phyloP scores from a whole-genome alignment of 2,113 vertebrate genomes.

The Chlamydotis undulata region DNA sequence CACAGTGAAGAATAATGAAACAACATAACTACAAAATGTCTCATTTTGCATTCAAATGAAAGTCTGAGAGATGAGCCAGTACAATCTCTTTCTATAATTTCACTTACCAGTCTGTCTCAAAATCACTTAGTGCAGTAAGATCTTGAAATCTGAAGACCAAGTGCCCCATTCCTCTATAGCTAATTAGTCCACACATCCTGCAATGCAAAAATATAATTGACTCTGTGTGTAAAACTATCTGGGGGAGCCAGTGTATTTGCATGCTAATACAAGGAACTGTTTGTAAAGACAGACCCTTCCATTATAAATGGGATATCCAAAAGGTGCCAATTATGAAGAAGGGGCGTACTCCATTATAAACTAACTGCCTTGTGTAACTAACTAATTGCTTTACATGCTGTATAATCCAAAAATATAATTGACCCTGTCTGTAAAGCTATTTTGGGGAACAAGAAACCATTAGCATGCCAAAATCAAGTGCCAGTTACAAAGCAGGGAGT shows the following conservation, averaged over 20 bases:
- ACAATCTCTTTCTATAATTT: neutral
- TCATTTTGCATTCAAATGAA: neutral
- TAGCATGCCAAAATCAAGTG: conserved; percentile 45
- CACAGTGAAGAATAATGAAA: neutral
- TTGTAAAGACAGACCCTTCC: conserved; percentile 33
- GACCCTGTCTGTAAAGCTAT: conserved; percentile 55
- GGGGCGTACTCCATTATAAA: conserved; percentile 28
- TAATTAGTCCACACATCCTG: conserved; percentile 16
- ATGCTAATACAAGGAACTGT: conserved; percentile 20
- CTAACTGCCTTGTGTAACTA: conserved; percentile 42
- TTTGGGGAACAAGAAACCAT: conserved; percentile 55
- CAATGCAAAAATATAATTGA: conserved; percentile 42
- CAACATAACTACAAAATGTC: neutral
- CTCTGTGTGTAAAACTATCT: conserved; percentile 47
- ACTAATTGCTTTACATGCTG: conserved; percentile 22
- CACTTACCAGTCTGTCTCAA: neutral
- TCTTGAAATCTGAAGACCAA: conserved; percentile 49
- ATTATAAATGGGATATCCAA: conserved; percentile 41
- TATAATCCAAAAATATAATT: conserved; percentile 49
- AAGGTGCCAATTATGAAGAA: conserved; percentile 46
- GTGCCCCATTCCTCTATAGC: conserved; percentile 6
- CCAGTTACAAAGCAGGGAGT: conserved; percentile 13
- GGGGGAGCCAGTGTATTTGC: conserved; percentile 39
- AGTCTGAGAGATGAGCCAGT: neutral
- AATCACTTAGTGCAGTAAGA: conserved; percentile 23